phyloP scores from a whole-genome alignment of 2,113 vertebrate species.

The Sebastes schlegelii region DNA sequence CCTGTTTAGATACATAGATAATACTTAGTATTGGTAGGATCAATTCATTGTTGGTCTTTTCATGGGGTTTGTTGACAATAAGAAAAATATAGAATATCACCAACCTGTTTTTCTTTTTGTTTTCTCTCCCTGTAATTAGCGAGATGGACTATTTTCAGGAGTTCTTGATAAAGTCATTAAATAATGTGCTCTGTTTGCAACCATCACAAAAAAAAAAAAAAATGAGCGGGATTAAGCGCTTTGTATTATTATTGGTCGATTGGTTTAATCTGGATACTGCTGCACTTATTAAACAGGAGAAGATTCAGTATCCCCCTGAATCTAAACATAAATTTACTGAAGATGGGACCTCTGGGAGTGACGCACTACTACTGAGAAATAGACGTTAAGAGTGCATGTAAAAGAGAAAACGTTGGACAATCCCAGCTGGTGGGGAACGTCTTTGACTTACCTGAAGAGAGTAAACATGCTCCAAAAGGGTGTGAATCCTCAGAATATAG shows the following conservation, averaged over 20 bases:
- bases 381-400: not conserved
- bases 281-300: not conserved
- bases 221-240: not conserved
- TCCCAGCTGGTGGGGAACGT: not conserved
- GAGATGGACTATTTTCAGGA: too few species aligned
- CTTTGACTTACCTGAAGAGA: not conserved
- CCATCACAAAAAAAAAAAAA: not conserved
- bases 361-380: not conserved
- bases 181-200: not conserved
- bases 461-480: not conserved
- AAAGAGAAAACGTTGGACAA: slow-evolving; percentile 8
- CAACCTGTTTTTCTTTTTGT: too few species aligned
- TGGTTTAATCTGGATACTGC: not conserved
- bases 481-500: not conserved
- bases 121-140: too few species aligned
- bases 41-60: too few species aligned
- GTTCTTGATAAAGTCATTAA: too few species aligned
- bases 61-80: too few species aligned
- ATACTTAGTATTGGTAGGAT: too few species aligned
- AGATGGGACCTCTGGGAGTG: not conserved
- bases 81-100: too few species aligned
- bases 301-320: slow-evolving; percentile 16
- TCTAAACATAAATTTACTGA: slow-evolving; percentile 15
- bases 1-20: too few species aligned
- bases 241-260: not conserved